phyloP scores from a whole-genome alignment of 2,797 vertebrate species.

The Luscinia megarhynchos region DNA sequence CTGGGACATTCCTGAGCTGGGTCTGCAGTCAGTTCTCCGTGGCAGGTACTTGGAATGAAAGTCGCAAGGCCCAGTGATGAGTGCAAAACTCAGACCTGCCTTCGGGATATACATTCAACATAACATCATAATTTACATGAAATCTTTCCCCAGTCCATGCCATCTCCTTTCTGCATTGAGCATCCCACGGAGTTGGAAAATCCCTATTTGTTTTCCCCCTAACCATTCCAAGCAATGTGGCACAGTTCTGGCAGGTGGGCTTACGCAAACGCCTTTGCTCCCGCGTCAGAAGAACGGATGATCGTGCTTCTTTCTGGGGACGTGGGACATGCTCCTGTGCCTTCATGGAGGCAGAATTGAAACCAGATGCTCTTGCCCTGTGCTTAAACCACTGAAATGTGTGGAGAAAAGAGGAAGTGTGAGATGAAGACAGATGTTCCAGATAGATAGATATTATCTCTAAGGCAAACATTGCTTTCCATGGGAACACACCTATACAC shows the following conservation, averaged over 20 bases:
- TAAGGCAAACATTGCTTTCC: background rate
- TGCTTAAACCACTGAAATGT: slow-evolving; percentile 37
- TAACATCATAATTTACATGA: background rate
- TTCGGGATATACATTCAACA: background rate
- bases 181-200: background rate
- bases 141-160: background rate
- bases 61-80: background rate
- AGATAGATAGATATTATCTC: slow-evolving; percentile 2
- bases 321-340: background rate
- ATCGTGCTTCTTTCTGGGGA: background rate
- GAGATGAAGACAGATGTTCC: background rate
- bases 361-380: slow-evolving; percentile 49
- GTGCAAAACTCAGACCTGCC: background rate
- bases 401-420: slow-evolving; percentile 30
- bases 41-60: background rate
- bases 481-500: background rate
- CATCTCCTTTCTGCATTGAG: background rate
- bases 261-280: background rate
- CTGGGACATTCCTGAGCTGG: background rate
- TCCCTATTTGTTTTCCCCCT: background rate
- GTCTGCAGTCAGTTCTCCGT: background rate
- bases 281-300: background rate
- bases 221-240: background rate
- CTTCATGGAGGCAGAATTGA: slow-evolving; percentile 43
- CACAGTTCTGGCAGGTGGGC: background rate